Conservation (phyloP, 2,888 invertebrate genomes). For the Phragmatobia fuliginosa region DNA sequence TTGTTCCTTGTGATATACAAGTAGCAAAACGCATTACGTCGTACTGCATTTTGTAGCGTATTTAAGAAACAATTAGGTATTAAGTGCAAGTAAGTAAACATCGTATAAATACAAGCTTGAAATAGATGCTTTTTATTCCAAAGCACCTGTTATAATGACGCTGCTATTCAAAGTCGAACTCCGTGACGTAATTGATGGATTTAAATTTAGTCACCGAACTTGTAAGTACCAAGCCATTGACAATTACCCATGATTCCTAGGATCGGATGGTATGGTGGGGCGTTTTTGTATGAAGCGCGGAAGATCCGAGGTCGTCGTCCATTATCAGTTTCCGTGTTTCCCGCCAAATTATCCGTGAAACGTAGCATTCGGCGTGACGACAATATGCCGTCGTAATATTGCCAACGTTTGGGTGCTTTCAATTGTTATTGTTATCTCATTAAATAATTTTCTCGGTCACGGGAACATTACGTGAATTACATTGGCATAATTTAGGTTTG, state of each 20-base stretch:
- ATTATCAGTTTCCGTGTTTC: conserved; percentile 61
- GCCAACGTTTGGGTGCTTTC: conserved; percentile 52
- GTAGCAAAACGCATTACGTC: conserved; percentile 4
- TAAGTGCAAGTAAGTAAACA: not conserved
- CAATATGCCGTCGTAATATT: conserved; percentile 50
- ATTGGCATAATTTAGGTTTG: conserved; percentile 19
- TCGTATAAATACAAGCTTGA: not conserved
- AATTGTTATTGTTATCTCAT: conserved; percentile 22
- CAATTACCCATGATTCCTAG: conserved; percentile 55
- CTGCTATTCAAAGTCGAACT: not conserved
- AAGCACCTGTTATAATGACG: not conserved
- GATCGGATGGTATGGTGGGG: conserved; percentile 40
- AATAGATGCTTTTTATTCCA: not conserved
- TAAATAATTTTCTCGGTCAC: conserved; percentile 15
- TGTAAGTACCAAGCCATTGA: conserved; percentile 43
- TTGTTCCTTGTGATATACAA: not conserved
- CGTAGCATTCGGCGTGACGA: conserved; percentile 55
- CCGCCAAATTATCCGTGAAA: conserved; percentile 63
- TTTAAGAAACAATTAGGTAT: not conserved
- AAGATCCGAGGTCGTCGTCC: conserved; percentile 62
- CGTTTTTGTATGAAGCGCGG: conserved; percentile 64
- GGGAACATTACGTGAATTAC: conserved; percentile 16
- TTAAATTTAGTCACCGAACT: conserved; percentile 37
- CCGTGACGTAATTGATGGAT: conserved; percentile 24
- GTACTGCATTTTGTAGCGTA: not conserved